Evolutionary conservation across 2,113 vertebrate species (phyloP).

Genomic region (Cardinalis cardinalis): DNA sequence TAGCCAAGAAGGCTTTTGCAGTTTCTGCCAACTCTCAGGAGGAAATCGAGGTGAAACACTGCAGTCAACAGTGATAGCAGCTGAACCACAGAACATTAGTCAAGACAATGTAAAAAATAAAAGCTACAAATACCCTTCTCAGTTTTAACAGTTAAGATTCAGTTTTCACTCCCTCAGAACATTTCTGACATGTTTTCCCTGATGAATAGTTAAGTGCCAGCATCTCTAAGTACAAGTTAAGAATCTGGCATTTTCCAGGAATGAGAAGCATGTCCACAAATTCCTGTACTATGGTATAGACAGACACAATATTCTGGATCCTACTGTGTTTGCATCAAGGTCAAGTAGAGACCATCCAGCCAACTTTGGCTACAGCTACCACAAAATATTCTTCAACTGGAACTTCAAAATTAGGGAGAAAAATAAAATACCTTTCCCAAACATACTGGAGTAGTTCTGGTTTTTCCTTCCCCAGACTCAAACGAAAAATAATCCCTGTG

Average conservation of each 20-base stretch:
- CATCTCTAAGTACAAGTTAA: slow-evolving; percentile 21
- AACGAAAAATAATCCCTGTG: not conserved
- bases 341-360: slow-evolving; percentile 36
- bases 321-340: not conserved
- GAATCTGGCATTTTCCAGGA: slow-evolving; percentile 22
- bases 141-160: not conserved
- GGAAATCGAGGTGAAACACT: not conserved
- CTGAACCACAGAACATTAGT: not conserved
- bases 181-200: slow-evolving; percentile 36
- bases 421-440: slow-evolving; percentile 1
- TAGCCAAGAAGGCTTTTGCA: not conserved
- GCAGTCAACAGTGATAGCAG: not conserved
- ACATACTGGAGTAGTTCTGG: not conserved
- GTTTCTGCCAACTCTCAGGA: slow-evolving; percentile 1
- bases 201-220: slow-evolving; percentile 11
- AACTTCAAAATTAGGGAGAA: not conserved
- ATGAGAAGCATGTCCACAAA: slow-evolving; percentile 40
- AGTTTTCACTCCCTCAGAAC: slow-evolving; percentile 13
- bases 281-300: slow-evolving; percentile 7
- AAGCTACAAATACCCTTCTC: not conserved
- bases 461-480: not conserved
- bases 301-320: slow-evolving; percentile 14
- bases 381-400: slow-evolving; percentile 4
- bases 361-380: slow-evolving; percentile 4
- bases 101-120: not conserved